Evolutionary conservation across 2,113 vertebrate species (phyloP).

Genomic region (Aptenodytes patagonicus): DNA sequence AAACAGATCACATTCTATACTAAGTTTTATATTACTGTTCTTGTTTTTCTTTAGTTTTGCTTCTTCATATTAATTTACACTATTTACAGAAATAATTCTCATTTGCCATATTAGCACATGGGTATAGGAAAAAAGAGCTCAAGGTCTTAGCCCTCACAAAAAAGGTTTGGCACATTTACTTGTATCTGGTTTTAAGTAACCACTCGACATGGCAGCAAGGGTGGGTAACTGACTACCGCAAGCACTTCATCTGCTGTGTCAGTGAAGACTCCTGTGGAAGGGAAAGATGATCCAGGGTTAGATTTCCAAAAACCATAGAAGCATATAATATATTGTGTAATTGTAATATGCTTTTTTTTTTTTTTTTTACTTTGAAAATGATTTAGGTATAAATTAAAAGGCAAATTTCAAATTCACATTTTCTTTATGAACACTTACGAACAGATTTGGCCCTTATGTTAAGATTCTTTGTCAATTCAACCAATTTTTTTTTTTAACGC

Average conservation of each 20-base stretch:
- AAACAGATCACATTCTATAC: not conserved
- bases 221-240: not conserved
- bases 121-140: not conserved
- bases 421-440: not conserved
- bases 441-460: not conserved
- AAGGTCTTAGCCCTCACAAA: not conserved
- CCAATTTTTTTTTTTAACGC: accelerated
- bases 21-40: not conserved
- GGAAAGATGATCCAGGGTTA: not conserved
- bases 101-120: not conserved
- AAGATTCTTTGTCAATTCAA: not conserved
- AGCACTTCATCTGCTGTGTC: not conserved
- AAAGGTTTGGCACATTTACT: not conserved
- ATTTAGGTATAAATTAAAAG: not conserved
- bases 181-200: not conserved
- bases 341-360: not conserved
- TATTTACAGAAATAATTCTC: not conserved
- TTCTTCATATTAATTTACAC: not conserved
- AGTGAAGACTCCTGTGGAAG: not conserved
- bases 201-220: not conserved
- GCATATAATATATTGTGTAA: not conserved
- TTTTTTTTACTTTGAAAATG: not conserved
- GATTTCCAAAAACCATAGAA: not conserved
- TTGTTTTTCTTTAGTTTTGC: not conserved
- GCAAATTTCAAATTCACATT: not conserved